Evolutionary conservation across 1,140 invertebrate species (phyloP), one percentile per base, ranked within the genome.

Genomic region (Physella acuta): DNA sequence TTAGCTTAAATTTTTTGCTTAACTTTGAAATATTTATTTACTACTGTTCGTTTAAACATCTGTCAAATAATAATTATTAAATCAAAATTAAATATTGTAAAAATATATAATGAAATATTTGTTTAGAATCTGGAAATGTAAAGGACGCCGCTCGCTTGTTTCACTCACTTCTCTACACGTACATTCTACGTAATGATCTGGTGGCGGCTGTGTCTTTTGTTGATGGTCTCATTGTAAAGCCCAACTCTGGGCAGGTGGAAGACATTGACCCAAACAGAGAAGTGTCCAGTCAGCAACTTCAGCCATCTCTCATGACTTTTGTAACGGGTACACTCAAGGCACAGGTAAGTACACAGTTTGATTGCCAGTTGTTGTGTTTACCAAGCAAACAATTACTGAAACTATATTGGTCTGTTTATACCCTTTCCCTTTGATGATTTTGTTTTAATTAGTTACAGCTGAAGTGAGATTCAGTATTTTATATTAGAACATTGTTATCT

Each of bases 81-180:
- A n/a, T n/a, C n/a, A n/a, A n/a, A n/a, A n/a, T n/a, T n/a, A n/a
- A n/a, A n/a, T n/a, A n/a, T n/a, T n/a, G n/a, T n/a, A 14, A 8
- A n/a, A 28, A 55, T 24, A 5, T 14, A 55, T 20, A 55, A 20
- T 24, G 8, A 55, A 28, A n/a, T 55, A 55, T 49, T 26, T 61
- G 36, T 53, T 37, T 70, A 76, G 71, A 68, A 58, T 28, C 52
- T 34, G 65, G 66, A 16, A 69, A 68, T 30, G 44, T 59, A 24
- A 68, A 66, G 30, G 68, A 71, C 65, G 75, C 77, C 31, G 73
- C 72, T 33, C 68, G 62, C 34, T 66, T 80, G 51, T 68, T 81
- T 8, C 81, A 82, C 58, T 77, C 81, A n/a, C 75, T 82, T 4
- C 75, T 84, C 30, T 84, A 81, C 73, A 81, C 82, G 0, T 79